phyloP scores from a whole-genome alignment of 2,888 invertebrate genomes.

The Scaptomyza tumidula region DNA sequence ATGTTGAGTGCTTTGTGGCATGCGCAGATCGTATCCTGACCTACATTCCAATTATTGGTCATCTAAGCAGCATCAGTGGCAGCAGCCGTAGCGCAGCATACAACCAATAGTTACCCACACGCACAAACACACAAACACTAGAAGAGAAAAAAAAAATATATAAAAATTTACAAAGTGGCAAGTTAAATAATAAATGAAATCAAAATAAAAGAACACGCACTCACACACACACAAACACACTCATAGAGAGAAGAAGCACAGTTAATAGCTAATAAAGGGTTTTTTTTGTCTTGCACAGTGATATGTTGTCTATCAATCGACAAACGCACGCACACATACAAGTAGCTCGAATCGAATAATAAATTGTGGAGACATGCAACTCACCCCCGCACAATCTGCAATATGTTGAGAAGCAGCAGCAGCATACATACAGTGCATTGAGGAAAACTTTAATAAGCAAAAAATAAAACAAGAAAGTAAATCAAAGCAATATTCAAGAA shows the following conservation, averaged over 20 bases:
- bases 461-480: not conserved
- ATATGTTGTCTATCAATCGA: slow-evolving; percentile 25
- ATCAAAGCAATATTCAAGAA: not conserved
- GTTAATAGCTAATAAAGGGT: slow-evolving; percentile 46
- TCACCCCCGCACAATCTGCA: slow-evolving; percentile 18
- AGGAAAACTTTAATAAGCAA: not conserved
- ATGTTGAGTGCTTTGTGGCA: slow-evolving; percentile 44
- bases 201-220: slow-evolving; percentile 33
- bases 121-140: not conserved
- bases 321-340: slow-evolving; percentile 14
- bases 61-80: slow-evolving; percentile 64
- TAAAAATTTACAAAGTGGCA: slow-evolving; percentile 6
- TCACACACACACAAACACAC: not conserved
- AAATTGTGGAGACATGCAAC: slow-evolving; percentile 15
- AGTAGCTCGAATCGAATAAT: not conserved
- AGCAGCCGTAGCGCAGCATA: slow-evolving; percentile 40
- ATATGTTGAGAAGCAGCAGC: slow-evolving; percentile 28
- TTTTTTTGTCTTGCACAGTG: slow-evolving; percentile 36
- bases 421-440: slow-evolving; percentile 14
- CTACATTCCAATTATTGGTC: slow-evolving; percentile 77
- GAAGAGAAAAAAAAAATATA: slow-evolving; percentile 2
- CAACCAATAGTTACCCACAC: slow-evolving; percentile 50
- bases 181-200: slow-evolving; percentile 21
- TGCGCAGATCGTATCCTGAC: slow-evolving; percentile 71
- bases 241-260: not conserved